Conservation (phyloP, 2,113 vertebrate genomes). For the Merops nubicus region DNA sequence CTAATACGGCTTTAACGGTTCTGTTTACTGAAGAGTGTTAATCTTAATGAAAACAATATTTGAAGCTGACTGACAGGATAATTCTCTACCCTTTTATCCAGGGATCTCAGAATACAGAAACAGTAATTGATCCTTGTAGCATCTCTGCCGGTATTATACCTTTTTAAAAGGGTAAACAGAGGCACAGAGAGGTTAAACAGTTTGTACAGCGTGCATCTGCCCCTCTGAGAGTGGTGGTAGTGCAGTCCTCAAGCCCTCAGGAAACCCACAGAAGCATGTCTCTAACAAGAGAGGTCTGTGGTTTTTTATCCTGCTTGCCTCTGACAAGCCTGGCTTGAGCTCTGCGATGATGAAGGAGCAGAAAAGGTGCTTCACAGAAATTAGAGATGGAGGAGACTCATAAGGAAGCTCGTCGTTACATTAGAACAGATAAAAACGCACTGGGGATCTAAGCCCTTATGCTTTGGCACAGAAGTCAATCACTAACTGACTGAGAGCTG, state of each 20-base stretch:
- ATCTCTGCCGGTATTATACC: neutral
- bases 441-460: neutral
- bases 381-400: neutral
- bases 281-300: neutral
- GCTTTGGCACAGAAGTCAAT: neutral
- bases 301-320: neutral
- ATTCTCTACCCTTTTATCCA: conserved; percentile 45
- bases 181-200: neutral
- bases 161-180: conserved; percentile 49
- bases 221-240: neutral
- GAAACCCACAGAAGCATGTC: neutral
- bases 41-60: conserved; percentile 63
- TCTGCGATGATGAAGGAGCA: neutral
- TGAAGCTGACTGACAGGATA: conserved; percentile 40
- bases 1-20: conserved; percentile 30
- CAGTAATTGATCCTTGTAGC: conserved; percentile 33
- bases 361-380: neutral
- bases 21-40: conserved; percentile 61
- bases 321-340: neutral
- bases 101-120: neutral
- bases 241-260: neutral
- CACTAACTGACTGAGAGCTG: neutral
- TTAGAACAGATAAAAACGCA: neutral
- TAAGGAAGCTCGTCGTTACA: neutral
- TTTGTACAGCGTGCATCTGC: neutral